phyloP scores from a whole-genome alignment of 1,140 invertebrate genomes.

The Plutomurus gul region DNA sequence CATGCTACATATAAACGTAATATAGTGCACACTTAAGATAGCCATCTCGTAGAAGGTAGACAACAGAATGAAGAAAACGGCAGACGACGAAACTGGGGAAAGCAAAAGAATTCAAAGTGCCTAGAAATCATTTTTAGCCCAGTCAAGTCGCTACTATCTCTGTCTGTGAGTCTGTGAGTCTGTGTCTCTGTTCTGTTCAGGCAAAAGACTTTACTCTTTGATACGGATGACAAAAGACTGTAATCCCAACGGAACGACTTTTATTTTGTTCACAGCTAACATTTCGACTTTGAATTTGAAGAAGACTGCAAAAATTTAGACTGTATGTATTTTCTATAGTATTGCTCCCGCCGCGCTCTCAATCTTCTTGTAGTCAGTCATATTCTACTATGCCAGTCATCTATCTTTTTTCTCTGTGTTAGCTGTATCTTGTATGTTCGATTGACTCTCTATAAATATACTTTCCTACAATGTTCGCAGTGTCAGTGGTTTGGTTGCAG shows the following conservation, averaged over 20 bases:
- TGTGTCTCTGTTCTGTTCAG: background rate
- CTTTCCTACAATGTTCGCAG: too few species aligned
- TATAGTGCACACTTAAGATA: too few species aligned
- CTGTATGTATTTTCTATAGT: too few species aligned
- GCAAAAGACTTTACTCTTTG: background rate
- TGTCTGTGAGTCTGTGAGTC: background rate
- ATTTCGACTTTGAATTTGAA: conserved; percentile 13
- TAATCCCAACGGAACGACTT: conserved; percentile 5
- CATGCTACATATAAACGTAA: too few species aligned
- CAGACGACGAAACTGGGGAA: background rate
- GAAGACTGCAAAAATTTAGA: conserved; percentile 11
- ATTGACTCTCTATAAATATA: too few species aligned
- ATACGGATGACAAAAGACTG: background rate
- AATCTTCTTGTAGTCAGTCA: too few species aligned
- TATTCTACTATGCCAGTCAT: too few species aligned
- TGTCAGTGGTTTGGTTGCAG: too few species aligned
- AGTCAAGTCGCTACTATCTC: background rate
- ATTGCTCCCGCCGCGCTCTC: too few species aligned
- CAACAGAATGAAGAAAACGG: background rate
- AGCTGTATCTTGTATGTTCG: too few species aligned
- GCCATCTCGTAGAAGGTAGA: too few species aligned
- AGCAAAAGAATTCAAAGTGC: background rate
- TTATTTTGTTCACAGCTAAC: background rate
- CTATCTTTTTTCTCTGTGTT: too few species aligned
- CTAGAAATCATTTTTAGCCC: background rate